These are phyloP conservation scores for Xestoiulus laeticollis DNA, from an alignment of 2,888 invertebrate species.

Conservation along the genomic window DNA sequence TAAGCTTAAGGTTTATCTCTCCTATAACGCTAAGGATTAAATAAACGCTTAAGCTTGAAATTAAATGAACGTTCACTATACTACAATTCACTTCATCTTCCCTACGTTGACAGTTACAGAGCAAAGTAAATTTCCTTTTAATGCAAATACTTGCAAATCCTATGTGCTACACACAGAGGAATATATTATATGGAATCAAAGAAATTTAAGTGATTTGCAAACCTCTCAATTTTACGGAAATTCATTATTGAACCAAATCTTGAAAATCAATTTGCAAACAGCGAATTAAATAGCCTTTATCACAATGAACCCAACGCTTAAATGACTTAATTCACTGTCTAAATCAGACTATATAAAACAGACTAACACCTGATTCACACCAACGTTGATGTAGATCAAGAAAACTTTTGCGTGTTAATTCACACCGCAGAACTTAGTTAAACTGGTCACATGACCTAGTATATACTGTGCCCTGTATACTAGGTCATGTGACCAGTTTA, in stretches of 20 bases:
- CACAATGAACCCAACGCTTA: no score
- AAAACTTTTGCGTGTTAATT: no score
- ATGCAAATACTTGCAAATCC: not conserved
- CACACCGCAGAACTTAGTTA: no score
- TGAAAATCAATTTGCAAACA: no score
- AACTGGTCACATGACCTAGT: no score
- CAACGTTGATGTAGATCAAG: no score
- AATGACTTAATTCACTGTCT: no score
- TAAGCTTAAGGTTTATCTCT: not conserved
- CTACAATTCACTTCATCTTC: not conserved
- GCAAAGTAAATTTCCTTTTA: not conserved
- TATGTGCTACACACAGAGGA: not conserved
- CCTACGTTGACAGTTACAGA: not conserved
- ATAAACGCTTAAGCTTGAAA: not conserved
- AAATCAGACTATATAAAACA: no score
- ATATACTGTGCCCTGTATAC: no score
- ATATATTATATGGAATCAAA: not conserved
- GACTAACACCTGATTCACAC: no score
- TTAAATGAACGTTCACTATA: conserved; percentile 18
- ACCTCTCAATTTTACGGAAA: not conserved
- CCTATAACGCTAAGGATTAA: not conserved
- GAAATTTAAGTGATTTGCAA: not conserved
- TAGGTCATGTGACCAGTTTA: no score
- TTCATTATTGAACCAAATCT: not conserved
- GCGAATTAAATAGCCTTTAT: no score